Percentiles rank a stretch among this genome's conserved stretches.
phyloP scores from a whole-genome alignment of 1,140 invertebrate genomes.

The Listronotus bonariensis region DNA sequence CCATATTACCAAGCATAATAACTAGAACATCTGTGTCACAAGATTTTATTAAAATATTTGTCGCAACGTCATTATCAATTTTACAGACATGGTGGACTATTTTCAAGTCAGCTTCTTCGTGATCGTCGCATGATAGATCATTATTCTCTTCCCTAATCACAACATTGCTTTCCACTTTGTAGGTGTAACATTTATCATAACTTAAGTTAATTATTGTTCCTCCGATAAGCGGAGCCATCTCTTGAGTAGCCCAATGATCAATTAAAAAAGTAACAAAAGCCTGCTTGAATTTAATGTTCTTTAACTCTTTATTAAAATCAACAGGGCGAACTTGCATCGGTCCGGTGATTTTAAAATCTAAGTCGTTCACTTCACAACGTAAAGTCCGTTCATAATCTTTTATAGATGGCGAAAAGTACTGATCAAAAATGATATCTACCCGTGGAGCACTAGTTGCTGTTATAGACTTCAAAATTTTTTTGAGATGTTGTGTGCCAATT shows the following conservation, averaged over 20 bases:
- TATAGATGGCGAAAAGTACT: no score
- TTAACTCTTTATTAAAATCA: conserved; percentile 35
- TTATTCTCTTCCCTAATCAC: no score
- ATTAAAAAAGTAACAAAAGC: conserved; percentile 39
- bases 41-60: no score
- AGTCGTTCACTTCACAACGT: conserved; percentile 5
- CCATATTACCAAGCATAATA: no score
- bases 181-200: conserved; percentile 27
- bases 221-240: conserved; percentile 29
- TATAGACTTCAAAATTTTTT: no score
- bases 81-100: no score
- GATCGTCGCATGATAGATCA: no score
- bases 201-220: conserved; percentile 26
- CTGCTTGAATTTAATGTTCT: conserved; percentile 38
- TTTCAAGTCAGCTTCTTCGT: no score
- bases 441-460: background rate
- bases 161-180: conserved; percentile 1
- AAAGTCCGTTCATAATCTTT: conserved; percentile 25
- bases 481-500: no score
- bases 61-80: no score
- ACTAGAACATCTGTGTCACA: no score
- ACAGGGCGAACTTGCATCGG: conserved; percentile 23
- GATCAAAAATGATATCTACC: background rate
- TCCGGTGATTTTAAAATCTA: conserved; percentile 26
- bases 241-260: conserved; percentile 29